phyloP scores from a whole-genome alignment of 1,140 invertebrate species.

The Coelopa frigida region DNA sequence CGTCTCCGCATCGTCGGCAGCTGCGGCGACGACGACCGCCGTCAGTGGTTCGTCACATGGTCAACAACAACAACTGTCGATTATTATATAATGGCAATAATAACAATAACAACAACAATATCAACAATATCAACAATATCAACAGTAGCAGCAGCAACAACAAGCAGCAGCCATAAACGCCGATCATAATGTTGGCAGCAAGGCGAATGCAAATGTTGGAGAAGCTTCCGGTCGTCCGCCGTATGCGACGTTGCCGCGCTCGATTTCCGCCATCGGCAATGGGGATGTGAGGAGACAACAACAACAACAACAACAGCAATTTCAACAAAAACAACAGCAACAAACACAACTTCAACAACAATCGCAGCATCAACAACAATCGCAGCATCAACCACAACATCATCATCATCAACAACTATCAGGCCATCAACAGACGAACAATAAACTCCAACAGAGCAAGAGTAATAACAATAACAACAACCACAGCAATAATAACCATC shows the following conservation, averaged over 20 bases:
- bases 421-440: constrained; percentile 6
- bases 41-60: no score
- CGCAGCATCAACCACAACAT: constrained; percentile 14
- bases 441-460: background rate
- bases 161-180: constrained; percentile 3
- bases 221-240: no score
- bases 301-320: constrained; percentile 4
- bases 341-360: constrained; percentile 5
- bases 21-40: no score
- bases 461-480: background rate
- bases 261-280: background rate
- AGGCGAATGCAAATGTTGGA: no score
- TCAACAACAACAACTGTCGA: no score
- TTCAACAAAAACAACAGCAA: constrained; percentile 8
- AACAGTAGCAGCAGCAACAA: constrained; percentile 2
- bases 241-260: constrained; percentile 34
- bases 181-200: constrained; percentile 18
- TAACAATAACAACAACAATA: constrained; percentile 8
- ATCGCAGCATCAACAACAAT: constrained; percentile 8
- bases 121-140: constrained; percentile 14
- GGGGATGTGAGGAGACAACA: constrained; percentile 1
- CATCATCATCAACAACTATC: constrained; percentile 1
- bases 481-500: background rate
- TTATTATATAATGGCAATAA: constrained; percentile 7
- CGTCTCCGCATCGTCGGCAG: background rate